A percentile compares a stretch with the other conserved stretches of the same genome.
Conservation (phyloP, 1,140 invertebrate species). For the Pristionchus pacificus region DNA sequence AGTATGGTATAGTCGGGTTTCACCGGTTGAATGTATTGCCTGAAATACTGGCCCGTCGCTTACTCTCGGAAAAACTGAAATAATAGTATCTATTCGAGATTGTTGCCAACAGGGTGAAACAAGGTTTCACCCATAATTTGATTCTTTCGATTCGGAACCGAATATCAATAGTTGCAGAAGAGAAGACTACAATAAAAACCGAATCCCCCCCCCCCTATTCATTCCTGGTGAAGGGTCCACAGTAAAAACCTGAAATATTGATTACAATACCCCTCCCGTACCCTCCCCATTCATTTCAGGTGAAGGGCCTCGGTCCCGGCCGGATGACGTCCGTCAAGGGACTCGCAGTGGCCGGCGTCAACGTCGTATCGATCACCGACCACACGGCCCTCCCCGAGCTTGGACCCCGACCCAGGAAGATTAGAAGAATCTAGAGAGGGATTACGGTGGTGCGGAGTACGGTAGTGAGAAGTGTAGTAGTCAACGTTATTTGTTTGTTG, state of each 20-base stretch:
- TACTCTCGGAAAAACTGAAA: no score
- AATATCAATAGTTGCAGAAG: no score
- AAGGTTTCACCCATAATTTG: no score
- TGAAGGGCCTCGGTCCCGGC: constrained; percentile 56
- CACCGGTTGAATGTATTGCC: no score
- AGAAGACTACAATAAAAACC: not conserved
- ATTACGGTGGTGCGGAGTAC: not conserved
- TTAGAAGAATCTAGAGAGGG: constrained; percentile 40
- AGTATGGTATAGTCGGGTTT: no score
- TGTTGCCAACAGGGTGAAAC: no score
- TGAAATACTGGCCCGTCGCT: no score
- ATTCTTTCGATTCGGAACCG: no score
- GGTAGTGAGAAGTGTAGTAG: no score
- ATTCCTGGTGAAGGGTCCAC: not conserved
- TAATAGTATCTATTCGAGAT: no score
- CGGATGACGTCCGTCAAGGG: constrained; percentile 78
- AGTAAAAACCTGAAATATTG: not conserved
- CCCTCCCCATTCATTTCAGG: constrained; percentile 8
- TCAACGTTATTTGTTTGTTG: no score
- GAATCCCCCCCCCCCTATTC: not conserved
- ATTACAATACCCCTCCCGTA: not conserved
- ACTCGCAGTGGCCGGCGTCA: constrained; percentile 78
- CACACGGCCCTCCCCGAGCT: constrained; percentile 75
- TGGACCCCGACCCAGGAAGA: constrained; percentile 61
- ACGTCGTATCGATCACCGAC: constrained; percentile 85